These are phyloP conservation scores for Diadromus collaris DNA, from an alignment of 2,888 invertebrate species.

Conservation along the genomic window DNA sequence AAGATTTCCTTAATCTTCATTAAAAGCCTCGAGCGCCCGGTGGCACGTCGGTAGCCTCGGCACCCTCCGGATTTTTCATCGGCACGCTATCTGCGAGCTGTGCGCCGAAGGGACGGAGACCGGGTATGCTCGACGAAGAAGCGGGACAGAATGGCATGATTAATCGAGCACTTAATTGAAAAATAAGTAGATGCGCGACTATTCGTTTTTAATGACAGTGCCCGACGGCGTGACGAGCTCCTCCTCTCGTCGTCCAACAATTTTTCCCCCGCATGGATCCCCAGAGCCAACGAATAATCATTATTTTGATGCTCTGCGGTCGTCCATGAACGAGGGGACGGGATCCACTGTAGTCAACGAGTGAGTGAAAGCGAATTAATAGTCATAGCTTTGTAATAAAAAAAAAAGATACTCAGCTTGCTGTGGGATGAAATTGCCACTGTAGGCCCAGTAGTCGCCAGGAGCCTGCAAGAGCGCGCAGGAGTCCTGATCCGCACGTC, in stretches of 20 bases:
- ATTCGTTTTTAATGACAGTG: conserved; percentile 61
- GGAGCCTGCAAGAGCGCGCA: background rate
- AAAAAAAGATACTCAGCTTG: background rate
- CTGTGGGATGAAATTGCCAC: background rate
- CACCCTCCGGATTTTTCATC: conserved; percentile 43
- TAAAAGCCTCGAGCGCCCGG: conserved; percentile 60
- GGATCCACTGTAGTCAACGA: conserved; percentile 16
- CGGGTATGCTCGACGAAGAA: conserved; percentile 28
- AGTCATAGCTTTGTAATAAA: conserved; percentile 9
- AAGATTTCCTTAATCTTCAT: conserved; percentile 66
- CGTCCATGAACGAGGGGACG: conserved; percentile 20
- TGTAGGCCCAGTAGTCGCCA: too few species aligned
- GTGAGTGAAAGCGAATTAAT: conserved; percentile 14
- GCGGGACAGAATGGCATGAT: conserved; percentile 62
- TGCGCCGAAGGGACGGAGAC: conserved; percentile 30
- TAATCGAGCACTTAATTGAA: conserved; percentile 69
- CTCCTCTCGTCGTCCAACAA: conserved; percentile 27
- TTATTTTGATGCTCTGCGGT: conserved; percentile 53
- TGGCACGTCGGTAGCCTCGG: conserved; percentile 1
- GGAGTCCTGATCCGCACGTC: background rate
- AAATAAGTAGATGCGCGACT: conserved; percentile 66
- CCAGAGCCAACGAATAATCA: conserved; percentile 36
- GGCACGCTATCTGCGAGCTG: conserved; percentile 3
- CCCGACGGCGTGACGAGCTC: conserved; percentile 47
- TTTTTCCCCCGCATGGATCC: conserved; percentile 15